A percentile compares a stretch with the other conserved stretches of the same genome.
Conservation (phyloP, 2,797 vertebrate species). For the Cynodonichthys magdalenae region DNA sequence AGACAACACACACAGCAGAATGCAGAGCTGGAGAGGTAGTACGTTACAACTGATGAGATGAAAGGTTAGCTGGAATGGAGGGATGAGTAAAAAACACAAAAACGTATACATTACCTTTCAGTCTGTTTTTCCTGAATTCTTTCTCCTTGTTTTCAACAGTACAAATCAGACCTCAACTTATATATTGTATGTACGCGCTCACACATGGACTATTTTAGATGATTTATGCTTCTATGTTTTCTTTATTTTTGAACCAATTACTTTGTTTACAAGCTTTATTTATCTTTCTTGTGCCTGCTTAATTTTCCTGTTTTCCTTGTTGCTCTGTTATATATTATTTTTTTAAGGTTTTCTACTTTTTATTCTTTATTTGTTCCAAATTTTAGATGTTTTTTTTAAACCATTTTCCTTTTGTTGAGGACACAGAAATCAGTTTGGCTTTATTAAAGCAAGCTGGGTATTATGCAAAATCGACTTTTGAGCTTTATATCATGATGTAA, state of each 20-base stretch:
- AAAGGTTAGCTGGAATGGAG: slow-evolving; percentile 16
- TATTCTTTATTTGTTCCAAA: background rate
- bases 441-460: too few relatives aligned
- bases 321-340: slow-evolving; percentile 1
- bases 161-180: slow-evolving; percentile 27
- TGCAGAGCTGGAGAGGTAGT: slow-evolving; percentile 26
- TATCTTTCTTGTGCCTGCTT: background rate
- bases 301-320: slow-evolving; percentile 6
- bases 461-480: too few relatives aligned
- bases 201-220: slow-evolving; percentile 40
- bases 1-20: slow-evolving; percentile 26
- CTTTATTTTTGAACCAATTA: slow-evolving; percentile 67
- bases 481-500: too few relatives aligned
- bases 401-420: too few relatives aligned
- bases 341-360: slow-evolving; percentile 11
- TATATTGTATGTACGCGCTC: slow-evolving; percentile 15
- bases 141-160: slow-evolving; percentile 42
- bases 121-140: slow-evolving; percentile 6
- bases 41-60: slow-evolving; percentile 26
- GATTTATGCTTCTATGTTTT: slow-evolving; percentile 67
- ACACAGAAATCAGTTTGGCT: too few relatives aligned
- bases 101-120: slow-evolving; percentile 8
- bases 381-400: background rate
- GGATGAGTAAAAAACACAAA: slow-evolving; percentile 9
- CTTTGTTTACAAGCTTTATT: slow-evolving; percentile 30